These are phyloP conservation scores for Ispidina picta DNA, from an alignment of 2,797 vertebrate genomes.

Conservation along the genomic window DNA sequence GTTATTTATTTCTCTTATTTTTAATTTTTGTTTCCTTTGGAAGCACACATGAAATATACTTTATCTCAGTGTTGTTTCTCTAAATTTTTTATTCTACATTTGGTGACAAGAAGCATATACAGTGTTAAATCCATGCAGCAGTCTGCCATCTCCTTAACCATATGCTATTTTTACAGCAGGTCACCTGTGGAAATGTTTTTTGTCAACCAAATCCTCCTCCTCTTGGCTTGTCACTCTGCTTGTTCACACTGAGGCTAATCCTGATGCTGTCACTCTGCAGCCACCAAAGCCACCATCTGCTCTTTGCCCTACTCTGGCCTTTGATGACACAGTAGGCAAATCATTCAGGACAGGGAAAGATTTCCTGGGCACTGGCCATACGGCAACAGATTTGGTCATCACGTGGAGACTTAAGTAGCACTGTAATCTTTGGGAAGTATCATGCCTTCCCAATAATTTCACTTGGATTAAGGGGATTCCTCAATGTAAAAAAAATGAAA, in stretches of 20 bases:
- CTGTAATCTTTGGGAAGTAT: fast-evolving
- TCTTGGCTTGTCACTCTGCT: slow-evolving; percentile 35
- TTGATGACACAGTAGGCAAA: slow-evolving; percentile 24
- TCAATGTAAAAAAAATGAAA: not conserved
- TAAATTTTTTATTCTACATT: not conserved
- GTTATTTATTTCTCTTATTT: not conserved
- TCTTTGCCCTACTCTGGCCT: not conserved
- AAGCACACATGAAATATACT: not conserved
- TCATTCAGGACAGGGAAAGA: not conserved
- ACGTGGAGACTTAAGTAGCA: not conserved
- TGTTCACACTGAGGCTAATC: slow-evolving; percentile 32
- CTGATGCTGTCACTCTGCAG: not conserved
- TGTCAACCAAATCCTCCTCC: slow-evolving; percentile 21
- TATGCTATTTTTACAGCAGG: slow-evolving; percentile 35
- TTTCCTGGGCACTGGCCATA: not conserved
- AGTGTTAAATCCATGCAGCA: not conserved
- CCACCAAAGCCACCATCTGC: not conserved
- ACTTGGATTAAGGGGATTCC: not conserved
- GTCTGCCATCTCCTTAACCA: slow-evolving; percentile 19
- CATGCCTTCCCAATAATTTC: not conserved
- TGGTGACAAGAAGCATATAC: not conserved
- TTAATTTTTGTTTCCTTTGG: slow-evolving; percentile 7
- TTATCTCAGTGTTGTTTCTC: not conserved
- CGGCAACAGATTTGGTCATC: not conserved
- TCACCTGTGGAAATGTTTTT: slow-evolving; percentile 25